These are phyloP conservation scores for Melozone crissalis DNA, from an alignment of 2,113 vertebrate species.

Conservation along the genomic window DNA sequence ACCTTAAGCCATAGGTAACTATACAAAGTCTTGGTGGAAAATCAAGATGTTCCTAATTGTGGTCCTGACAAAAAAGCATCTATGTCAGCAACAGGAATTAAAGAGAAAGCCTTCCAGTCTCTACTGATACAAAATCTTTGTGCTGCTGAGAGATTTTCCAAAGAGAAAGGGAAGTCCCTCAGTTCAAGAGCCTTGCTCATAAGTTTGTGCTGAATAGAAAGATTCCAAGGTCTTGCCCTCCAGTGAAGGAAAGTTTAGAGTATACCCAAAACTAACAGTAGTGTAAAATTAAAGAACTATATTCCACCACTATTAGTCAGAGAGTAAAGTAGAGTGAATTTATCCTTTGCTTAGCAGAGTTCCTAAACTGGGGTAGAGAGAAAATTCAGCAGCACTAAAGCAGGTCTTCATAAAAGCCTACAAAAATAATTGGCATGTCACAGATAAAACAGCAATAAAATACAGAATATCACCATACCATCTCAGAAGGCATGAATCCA, in stretches of 20 bases:
- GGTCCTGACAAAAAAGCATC: background rate
- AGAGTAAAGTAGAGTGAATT: background rate
- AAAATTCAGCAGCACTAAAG: background rate
- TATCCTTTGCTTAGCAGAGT: background rate
- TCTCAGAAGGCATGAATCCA: background rate
- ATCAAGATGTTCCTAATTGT: background rate
- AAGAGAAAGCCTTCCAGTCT: background rate
- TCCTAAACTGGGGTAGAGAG: background rate
- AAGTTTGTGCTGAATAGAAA: background rate
- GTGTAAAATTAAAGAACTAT: background rate
- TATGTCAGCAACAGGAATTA: background rate
- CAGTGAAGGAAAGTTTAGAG: background rate
- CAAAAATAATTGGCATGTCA: background rate
- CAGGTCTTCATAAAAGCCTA: background rate
- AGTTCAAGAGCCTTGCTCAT: background rate
- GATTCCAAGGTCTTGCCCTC: background rate
- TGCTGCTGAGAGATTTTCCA: background rate
- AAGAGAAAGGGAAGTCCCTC: background rate
- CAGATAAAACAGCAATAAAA: background rate
- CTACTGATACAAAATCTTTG: background rate
- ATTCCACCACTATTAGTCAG: background rate
- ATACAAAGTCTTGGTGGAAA: background rate
- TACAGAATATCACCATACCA: background rate
- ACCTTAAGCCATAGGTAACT: background rate
- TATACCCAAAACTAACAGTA: background rate